phyloP scores from a whole-genome alignment of 2,113 vertebrate genomes.

The Epinephelus moara region DNA sequence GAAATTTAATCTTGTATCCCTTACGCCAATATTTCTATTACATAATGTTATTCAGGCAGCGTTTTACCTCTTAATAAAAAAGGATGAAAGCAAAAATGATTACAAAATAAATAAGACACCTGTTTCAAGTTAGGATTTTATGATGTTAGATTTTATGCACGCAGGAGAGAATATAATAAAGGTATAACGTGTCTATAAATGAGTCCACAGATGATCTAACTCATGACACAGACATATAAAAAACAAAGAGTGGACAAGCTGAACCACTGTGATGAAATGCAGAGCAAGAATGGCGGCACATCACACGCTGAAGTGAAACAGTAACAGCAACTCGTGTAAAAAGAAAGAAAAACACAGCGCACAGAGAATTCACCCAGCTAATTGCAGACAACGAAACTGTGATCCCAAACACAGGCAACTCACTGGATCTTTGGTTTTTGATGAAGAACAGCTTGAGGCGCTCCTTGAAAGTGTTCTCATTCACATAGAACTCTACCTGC shows the following conservation, averaged over 20 bases:
- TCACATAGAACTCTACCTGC: conserved; percentile 90
- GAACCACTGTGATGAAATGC: conserved; percentile 56
- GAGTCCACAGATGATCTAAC: not conserved
- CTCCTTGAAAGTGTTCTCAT: conserved; percentile 91
- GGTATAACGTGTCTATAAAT: not conserved
- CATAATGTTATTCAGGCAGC: not conserved
- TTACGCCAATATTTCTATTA: not conserved
- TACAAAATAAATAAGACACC: not conserved
- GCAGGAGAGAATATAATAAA: not conserved
- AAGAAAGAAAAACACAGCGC: conserved; percentile 7
- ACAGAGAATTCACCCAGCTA: not conserved
- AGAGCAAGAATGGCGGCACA: conserved; percentile 38
- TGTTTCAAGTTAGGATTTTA: not conserved
- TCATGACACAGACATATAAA: conserved; percentile 1
- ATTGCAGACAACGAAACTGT: conserved; percentile 9
- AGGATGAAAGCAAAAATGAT: not conserved
- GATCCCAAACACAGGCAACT: conserved; percentile 69
- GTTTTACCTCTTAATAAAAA: not conserved
- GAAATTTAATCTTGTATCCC: not conserved
- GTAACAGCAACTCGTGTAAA: not conserved
- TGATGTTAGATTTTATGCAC: not conserved
- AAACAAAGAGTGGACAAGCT: conserved; percentile 27
- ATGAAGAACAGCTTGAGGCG: conserved; percentile 91
- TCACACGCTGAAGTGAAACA: conserved; percentile 19
- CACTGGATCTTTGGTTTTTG: conserved; percentile 92